Percentiles rank a stretch among this genome's conserved stretches.
Evolutionary conservation across 2,888 invertebrate species (phyloP).

Genomic region (Amblyjoppa proteus): DNA sequence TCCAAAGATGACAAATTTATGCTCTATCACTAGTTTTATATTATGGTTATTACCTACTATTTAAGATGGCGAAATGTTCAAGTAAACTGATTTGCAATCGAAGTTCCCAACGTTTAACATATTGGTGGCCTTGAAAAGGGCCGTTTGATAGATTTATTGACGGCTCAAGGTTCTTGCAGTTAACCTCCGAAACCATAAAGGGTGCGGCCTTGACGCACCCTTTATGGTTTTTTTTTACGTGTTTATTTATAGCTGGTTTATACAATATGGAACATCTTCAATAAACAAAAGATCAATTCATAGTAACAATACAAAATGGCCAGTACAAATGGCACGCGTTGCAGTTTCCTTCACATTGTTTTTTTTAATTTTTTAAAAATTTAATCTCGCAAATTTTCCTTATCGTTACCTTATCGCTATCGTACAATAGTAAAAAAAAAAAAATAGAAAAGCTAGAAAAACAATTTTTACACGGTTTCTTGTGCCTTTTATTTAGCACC

Average conservation of each 20-base stretch:
- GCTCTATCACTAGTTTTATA: too few relatives aligned
- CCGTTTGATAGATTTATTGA: too few relatives aligned
- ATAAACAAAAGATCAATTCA: slow-evolving; percentile 6
- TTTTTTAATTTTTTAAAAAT: not conserved
- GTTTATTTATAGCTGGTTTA: slow-evolving; percentile 5
- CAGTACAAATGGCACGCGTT: slow-evolving; percentile 11
- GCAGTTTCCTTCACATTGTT: not conserved
- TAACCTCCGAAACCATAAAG: too few relatives aligned
- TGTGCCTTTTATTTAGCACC: not conserved
- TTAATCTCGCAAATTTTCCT: not conserved
- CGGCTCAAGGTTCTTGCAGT: too few relatives aligned
- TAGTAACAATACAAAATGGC: not conserved
- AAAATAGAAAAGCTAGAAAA: slow-evolving; percentile 26
- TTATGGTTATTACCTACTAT: too few relatives aligned
- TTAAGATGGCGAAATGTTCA: too few relatives aligned
- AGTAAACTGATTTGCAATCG: too few relatives aligned
- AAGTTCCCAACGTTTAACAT: too few relatives aligned
- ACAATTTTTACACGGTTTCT: not conserved
- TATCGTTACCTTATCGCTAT: not conserved
- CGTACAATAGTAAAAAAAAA: not conserved
- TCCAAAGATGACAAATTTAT: too few relatives aligned
- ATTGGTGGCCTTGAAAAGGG: too few relatives aligned
- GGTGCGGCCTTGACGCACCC: too few relatives aligned
- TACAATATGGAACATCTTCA: not conserved
- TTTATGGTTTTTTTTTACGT: not conserved